Evolutionary conservation across 2,113 vertebrate genomes (phyloP), one percentile per base, ranked within the genome.

Genomic region (Gobius niger): DNA sequence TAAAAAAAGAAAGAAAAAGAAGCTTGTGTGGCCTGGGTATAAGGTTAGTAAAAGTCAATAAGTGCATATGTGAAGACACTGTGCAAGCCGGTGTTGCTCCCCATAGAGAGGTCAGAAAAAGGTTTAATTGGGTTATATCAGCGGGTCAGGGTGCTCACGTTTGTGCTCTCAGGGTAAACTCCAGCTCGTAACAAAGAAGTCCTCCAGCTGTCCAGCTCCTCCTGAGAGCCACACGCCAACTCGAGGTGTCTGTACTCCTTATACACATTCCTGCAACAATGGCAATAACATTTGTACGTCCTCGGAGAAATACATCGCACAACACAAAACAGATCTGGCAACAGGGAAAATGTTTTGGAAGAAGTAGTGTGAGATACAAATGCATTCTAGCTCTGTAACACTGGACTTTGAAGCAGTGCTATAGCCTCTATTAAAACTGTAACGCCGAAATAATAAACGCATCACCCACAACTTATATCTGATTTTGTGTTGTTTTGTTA

Each of bases 181-280:
- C 96, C 95, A 4, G 95, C 95, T 79, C 95, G 93, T 0, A 97
- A 93, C 51, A 98, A 90, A 78, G 96, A 98, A n/a, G 94, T 94
- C 87, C 96, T 98, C 96, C 96, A 98, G 94, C 95, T 95, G 93
- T 97, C 95, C 85, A 96, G 83, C 73, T 97, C 95, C 87, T 96
- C 96, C 85, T 95, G 96, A 64, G 94, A 93, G 85, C 94, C 93
- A 81, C 95, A 96, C 65, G 94, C 94, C 85, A 97, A 89, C 90
- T 98, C 96, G 86, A 98, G 93, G 88, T 93, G 94, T 73, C 92
- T 94, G 90, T 97, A 96, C 93, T 97, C 95, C 91, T 97, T 98
- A 88, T 98, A 98, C 85, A 97, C 95, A 86, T 98, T 98, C 94
- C 96, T 97, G 85, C 52, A 85, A 80, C 63, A 47, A 59, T 84